These are phyloP conservation scores for Stomatorhinus walkeri DNA, from an alignment of 2,797 vertebrate species.

Conservation along the genomic window DNA sequence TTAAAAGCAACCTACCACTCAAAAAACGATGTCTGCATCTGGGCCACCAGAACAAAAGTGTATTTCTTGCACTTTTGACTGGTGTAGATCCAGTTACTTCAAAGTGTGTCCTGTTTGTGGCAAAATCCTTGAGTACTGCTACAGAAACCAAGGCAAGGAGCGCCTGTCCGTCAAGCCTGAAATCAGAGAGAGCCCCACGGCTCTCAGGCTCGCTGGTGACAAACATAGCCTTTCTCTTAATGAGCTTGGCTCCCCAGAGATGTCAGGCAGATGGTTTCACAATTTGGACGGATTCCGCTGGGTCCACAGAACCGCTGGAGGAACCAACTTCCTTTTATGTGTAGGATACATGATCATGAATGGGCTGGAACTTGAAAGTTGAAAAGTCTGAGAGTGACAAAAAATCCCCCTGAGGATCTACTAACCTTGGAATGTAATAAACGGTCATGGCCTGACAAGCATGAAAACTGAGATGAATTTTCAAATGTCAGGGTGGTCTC, in stretches of 20 bases:
- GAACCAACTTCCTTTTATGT: neutral
- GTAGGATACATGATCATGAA: neutral
- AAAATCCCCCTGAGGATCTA: neutral
- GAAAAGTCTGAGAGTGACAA: neutral
- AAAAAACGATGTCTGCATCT: neutral
- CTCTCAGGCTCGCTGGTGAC: neutral
- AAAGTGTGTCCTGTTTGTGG: neutral
- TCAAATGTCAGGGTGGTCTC: neutral
- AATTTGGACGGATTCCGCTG: neutral
- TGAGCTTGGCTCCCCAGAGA: slow-evolving; percentile 7
- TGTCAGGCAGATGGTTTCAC: neutral
- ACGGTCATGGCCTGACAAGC: slow-evolving; percentile 23
- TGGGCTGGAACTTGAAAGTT: neutral
- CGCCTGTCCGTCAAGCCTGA: neutral
- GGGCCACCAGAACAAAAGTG: neutral
- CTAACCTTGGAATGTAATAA: slow-evolving; percentile 27
- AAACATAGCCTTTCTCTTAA: slow-evolving; percentile 14
- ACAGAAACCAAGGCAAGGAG: neutral
- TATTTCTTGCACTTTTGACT: neutral
- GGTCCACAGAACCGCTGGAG: neutral
- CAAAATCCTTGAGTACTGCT: neutral
- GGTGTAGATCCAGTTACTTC: neutral
- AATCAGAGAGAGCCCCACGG: slow-evolving; percentile 4
- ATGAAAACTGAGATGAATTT: slow-evolving; percentile 6
- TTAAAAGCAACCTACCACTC: neutral